phyloP scores from a whole-genome alignment of 2,113 vertebrate species.

The Marmota monax region DNA sequence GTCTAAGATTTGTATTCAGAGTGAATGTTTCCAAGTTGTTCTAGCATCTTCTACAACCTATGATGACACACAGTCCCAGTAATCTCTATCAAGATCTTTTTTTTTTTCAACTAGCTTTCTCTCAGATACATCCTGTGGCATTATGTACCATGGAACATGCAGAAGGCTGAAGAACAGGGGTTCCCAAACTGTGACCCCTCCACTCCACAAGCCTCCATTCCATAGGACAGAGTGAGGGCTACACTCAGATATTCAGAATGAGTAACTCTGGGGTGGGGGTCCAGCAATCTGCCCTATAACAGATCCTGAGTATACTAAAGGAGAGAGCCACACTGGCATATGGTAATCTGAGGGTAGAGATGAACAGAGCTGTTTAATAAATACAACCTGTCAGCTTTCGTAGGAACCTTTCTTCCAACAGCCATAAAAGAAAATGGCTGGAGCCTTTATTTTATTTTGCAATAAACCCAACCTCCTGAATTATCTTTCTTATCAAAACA shows the following conservation, averaged over 20 bases:
- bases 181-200: background rate
- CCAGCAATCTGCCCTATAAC: background rate
- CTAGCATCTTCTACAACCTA: background rate
- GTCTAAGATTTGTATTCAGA: background rate
- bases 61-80: background rate
- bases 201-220: background rate
- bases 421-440: constrained; percentile 67
- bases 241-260: background rate
- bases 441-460: constrained; percentile 68
- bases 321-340: background rate
- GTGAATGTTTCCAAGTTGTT: background rate
- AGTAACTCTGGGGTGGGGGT: background rate
- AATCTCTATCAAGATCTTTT: background rate
- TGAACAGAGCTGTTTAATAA: constrained; percentile 12
- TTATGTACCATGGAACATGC: background rate
- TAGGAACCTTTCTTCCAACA: constrained; percentile 44
- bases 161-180: background rate
- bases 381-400: constrained; percentile 30
- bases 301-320: background rate
- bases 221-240: background rate
- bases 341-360: constrained; percentile 10
- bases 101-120: background rate
- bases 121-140: background rate
- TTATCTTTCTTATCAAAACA: constrained; percentile 77
- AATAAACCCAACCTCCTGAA: constrained; percentile 69